Evolutionary conservation across 2,797 vertebrate genomes (phyloP), one percentile per base, ranked within the genome.

Genomic region (Sebastes variabilis): DNA sequence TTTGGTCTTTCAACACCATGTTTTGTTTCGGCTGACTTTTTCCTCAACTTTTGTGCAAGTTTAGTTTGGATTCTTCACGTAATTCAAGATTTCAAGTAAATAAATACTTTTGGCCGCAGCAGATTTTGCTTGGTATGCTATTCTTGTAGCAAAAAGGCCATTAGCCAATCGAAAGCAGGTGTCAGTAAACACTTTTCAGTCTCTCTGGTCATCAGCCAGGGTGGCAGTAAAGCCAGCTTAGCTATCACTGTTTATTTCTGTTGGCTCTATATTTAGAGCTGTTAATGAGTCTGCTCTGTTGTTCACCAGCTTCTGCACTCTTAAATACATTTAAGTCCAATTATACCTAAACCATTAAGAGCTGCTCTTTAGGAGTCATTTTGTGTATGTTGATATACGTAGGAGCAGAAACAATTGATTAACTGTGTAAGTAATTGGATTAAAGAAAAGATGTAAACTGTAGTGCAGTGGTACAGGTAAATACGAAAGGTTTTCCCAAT

Each of bases 201-300:
- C 7, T 75, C 34, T 59, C 70, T 76, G 76, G 74, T 84, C 74
- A 74, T 78, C 42, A 60, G 75, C 38, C 80, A 81, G 59, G 20
- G 56, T 46, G 59, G 38, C 75, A 67, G 66, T 75, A 88, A 90
- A 91, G 76, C 76, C 80, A 83, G 73, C 79, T 88, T 80, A 85
- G 77, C 83, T 46, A 59, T 83, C 77, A 68, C 60, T 7, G 61
- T 61, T 74, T 82, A 59, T 73, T 77, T 69, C 62, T 62, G 82
- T 52, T 62, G 13, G 54, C 64, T 72, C 77, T 87, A 85, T 85
- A 80, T 88, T 87, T 92, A 86, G 85, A 49, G 54, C 55, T 8
- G 69, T 66, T 86, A 84, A 82, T 75, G 72, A 80, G 54, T 25
- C 46, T 66, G 54, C 68, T 54, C 18, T 74, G 78, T 62, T 78